phyloP scores from a whole-genome alignment of 2,888 invertebrate species.

The Eupithecia insigniata region DNA sequence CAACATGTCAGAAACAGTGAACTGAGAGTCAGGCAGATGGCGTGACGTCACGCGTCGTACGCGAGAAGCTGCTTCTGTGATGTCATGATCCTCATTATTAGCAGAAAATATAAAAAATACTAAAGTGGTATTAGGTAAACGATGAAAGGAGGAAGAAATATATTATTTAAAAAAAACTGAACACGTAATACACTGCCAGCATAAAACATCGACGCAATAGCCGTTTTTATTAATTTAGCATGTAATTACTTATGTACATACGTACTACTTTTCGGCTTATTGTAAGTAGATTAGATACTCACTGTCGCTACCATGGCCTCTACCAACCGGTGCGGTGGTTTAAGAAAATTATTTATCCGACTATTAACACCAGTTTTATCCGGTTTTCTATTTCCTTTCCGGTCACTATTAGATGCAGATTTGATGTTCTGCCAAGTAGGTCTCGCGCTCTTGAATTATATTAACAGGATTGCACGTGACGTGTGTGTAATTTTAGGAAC shows the following conservation, averaged over 20 bases:
- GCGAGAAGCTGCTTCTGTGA: background rate
- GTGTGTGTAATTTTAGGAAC: slow-evolving; percentile 42
- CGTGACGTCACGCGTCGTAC: background rate
- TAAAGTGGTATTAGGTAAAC: no score
- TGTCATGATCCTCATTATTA: background rate
- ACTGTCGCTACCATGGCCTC: background rate
- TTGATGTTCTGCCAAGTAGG: slow-evolving; percentile 60
- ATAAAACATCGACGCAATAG: background rate
- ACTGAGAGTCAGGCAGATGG: no score
- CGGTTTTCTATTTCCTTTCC: slow-evolving; percentile 1
- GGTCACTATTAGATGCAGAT: slow-evolving; percentile 44
- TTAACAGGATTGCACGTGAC: slow-evolving; percentile 46
- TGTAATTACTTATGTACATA: background rate
- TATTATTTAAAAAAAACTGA: background rate
- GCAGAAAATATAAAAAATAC: background rate
- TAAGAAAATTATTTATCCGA: slow-evolving; percentile 2
- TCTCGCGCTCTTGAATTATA: slow-evolving; percentile 48
- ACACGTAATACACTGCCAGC: background rate
- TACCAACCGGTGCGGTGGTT: background rate
- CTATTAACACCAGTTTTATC: slow-evolving; percentile 2
- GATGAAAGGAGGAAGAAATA: background rate
- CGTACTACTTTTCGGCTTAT: background rate
- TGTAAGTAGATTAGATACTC: no score
- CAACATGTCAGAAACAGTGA: no score
- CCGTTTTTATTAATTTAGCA: background rate